Conservation (phyloP, 2,797 vertebrate genomes). For the Eospalax fontanierii region DNA sequence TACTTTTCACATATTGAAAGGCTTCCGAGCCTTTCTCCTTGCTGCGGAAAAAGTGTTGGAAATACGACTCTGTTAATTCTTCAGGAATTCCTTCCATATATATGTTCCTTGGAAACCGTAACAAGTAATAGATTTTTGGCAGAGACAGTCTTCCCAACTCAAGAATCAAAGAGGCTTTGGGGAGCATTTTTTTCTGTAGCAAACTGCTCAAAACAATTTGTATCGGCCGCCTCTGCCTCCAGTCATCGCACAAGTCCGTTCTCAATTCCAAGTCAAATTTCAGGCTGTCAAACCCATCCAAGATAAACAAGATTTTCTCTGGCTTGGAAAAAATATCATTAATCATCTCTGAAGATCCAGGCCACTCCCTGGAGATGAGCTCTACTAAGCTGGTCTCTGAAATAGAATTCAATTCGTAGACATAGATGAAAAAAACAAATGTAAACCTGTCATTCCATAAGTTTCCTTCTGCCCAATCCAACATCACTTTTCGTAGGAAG, state of each 20-base stretch:
- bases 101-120: neutral
- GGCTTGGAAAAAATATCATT: conserved; percentile 29
- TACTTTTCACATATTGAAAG: neutral
- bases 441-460: conserved; percentile 52
- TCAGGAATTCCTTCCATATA: accelerated
- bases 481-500: conserved; percentile 53
- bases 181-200: conserved; percentile 67
- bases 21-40: neutral
- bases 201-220: conserved; percentile 52
- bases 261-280: neutral
- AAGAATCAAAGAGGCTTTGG: conserved; percentile 55
- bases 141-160: neutral
- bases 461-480: conserved; percentile 70
- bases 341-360: neutral
- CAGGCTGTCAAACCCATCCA: conserved; percentile 74
- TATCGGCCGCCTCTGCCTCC: neutral
- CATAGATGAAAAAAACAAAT: conserved; percentile 64
- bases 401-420: neutral
- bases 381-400: conserved; percentile 14
- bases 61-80: neutral
- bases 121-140: neutral
- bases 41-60: neutral
- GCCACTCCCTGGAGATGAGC: conserved; percentile 63
- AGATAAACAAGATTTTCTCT: conserved; percentile 68
- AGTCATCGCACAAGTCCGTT: neutral